A percentile compares a stretch with the other conserved stretches of the same genome.
phyloP scores from a whole-genome alignment of 2,888 invertebrate genomes.

The Meloe dianella region DNA sequence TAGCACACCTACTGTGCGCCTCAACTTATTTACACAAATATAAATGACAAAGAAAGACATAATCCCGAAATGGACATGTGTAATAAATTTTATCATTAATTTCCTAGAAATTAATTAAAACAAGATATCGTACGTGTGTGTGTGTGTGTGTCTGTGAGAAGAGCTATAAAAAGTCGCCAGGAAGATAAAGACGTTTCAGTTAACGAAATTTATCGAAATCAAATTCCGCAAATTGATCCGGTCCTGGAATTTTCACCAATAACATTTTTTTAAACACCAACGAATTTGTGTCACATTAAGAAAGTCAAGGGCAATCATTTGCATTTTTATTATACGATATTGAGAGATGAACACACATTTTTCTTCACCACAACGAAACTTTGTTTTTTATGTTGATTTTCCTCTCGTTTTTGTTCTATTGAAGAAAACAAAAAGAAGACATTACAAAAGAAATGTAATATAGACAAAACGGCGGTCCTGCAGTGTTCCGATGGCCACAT shows the following conservation, averaged over 20 bases:
- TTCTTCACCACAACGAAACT: neutral
- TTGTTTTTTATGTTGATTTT: neutral
- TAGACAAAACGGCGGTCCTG: neutral
- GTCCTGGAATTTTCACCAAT: neutral
- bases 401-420: neutral
- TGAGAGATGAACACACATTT: too few species aligned
- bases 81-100: neutral
- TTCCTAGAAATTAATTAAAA: neutral
- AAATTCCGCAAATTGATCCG: neutral
- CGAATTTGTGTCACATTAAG: conserved; percentile 1
- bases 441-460: neutral
- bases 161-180: too few species aligned
- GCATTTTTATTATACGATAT: conserved; percentile 4
- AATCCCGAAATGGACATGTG: neutral
- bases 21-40: neutral
- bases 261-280: neutral
- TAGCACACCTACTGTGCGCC: neutral
- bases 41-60: neutral
- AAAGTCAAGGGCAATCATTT: neutral
- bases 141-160: too few species aligned
- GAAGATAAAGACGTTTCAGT: too few species aligned
- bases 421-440: too few species aligned
- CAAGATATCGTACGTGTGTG: too few species aligned
- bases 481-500: neutral
- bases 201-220: too few species aligned